Evolutionary conservation across 2,797 vertebrate species (phyloP), one percentile per base, ranked within the genome.

Genomic region (Syngnathus rostellatus): DNA sequence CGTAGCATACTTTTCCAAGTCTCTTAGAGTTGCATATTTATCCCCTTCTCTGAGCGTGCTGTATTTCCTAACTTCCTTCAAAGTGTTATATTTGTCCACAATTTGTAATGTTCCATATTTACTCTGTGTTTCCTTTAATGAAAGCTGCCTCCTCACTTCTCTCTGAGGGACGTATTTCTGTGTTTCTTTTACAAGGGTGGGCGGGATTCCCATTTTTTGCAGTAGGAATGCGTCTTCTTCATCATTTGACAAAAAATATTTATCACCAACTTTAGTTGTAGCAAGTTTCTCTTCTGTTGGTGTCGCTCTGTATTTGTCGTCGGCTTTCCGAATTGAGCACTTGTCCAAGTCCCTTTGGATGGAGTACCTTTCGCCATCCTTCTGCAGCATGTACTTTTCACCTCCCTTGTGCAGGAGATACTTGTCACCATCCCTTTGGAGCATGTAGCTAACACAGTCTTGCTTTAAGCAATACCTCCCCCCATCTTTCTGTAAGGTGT

Each of bases 401-500:
- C 81, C 86, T 1, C 90, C 89, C 57, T 86, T 87, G 60, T 88
- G 88, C 31, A 89, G 75, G 11, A 86, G 72, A 45, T 79, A 87
- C 53, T 68, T 66, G 12, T 89, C 83, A 21, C 83, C 86, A 0
- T 89, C 87, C 65, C 77, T 84, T 73, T 88, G 84, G 0, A 87
- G 72, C 57, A 73, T 75, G 80, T 85, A 89, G 71, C 76, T 87
- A 17, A 89, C 78, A 0, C 86, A 84, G 0, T 90, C 90, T 55
- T 87, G 89, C 78, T 82, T 86, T 37, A 86, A 55, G 0, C 78
- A 78, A 67, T 78, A 85, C 65, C 68, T 73, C 2, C 88, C 88
- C 1, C 81, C 84, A 0, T 90, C 89, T 19, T 81, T 77, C 68
- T 89, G 87, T 21, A 85, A 19, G 1, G 80, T 84, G 72, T 85